phyloP scores from a whole-genome alignment of 2,888 invertebrate species.

The Phytoseiulus persimilis region DNA sequence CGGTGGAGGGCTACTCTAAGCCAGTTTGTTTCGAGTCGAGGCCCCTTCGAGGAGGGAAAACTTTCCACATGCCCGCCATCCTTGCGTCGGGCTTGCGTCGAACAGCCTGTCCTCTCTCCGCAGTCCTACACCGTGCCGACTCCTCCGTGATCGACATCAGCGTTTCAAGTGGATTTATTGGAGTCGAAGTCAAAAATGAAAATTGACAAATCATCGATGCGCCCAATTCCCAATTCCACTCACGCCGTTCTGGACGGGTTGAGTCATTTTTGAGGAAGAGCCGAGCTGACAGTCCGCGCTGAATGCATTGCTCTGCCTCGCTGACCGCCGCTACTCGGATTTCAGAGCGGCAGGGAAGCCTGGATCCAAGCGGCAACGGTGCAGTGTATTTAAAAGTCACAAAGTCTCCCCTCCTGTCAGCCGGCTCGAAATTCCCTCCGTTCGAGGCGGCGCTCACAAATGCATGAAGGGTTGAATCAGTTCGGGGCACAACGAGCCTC shows the following conservation, averaged over 20 bases:
- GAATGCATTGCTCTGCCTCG: not conserved
- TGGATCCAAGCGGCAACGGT: not conserved
- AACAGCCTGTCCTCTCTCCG: no score
- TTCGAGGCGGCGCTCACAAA: not conserved
- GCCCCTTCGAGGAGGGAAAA: no score
- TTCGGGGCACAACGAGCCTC: not conserved
- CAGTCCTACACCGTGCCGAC: no score
- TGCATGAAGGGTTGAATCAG: not conserved
- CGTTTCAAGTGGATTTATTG: not conserved
- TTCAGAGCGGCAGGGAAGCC: not conserved
- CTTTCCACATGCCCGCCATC: no score
- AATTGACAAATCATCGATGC: not conserved
- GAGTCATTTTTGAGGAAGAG: not conserved
- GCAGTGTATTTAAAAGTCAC: not conserved
- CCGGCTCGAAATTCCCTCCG: not conserved
- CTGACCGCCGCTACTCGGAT: not conserved
- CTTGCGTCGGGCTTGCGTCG: no score
- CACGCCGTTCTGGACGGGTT: not conserved
- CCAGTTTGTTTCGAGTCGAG: no score
- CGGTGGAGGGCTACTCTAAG: no score
- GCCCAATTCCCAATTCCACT: not conserved
- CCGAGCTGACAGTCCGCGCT: not conserved
- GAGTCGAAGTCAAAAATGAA: not conserved
- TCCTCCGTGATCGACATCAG: no score
- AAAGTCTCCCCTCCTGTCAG: not conserved